Evolutionary conservation across 2,113 vertebrate genomes (phyloP).

Genomic region (Gallinago paraguaiae): DNA sequence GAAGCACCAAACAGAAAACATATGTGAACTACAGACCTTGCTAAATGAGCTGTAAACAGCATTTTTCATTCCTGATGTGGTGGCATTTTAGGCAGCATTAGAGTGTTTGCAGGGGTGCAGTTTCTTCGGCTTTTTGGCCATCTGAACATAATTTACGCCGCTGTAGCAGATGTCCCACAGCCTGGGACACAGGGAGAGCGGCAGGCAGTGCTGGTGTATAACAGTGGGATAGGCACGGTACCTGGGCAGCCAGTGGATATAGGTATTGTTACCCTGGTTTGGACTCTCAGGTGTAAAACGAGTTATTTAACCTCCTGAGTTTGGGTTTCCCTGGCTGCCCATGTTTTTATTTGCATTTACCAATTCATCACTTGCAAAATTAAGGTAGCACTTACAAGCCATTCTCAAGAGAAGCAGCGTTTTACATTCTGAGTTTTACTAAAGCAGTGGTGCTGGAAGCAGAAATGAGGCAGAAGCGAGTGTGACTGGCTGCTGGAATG

Average conservation of each 20-base stretch:
- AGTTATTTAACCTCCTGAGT: background rate
- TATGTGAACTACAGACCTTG: conserved; percentile 34
- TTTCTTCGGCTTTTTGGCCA: background rate
- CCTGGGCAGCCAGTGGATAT: background rate
- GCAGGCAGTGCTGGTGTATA: background rate
- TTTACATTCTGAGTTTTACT: background rate
- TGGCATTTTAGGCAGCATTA: background rate
- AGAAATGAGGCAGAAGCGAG: background rate
- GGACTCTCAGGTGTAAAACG: background rate
- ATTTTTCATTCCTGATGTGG: background rate
- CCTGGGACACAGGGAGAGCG: background rate
- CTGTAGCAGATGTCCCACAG: background rate
- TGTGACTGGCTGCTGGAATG: background rate
- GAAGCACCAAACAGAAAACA: conserved; percentile 33
- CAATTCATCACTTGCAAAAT: background rate
- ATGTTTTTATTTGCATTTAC: background rate
- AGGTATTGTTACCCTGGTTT: background rate
- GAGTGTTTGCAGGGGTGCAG: background rate
- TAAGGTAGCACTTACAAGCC: background rate
- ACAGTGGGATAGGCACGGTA: background rate
- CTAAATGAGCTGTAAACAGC: background rate
- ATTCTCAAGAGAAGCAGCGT: background rate
- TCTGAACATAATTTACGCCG: background rate
- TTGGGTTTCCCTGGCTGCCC: background rate
- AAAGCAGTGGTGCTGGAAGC: background rate